A percentile compares a stretch with the other conserved stretches of the same genome.
These are phyloP conservation scores for Atlantisia rogersi DNA, from an alignment of 2,113 vertebrate genomes.

Conservation along the genomic window DNA sequence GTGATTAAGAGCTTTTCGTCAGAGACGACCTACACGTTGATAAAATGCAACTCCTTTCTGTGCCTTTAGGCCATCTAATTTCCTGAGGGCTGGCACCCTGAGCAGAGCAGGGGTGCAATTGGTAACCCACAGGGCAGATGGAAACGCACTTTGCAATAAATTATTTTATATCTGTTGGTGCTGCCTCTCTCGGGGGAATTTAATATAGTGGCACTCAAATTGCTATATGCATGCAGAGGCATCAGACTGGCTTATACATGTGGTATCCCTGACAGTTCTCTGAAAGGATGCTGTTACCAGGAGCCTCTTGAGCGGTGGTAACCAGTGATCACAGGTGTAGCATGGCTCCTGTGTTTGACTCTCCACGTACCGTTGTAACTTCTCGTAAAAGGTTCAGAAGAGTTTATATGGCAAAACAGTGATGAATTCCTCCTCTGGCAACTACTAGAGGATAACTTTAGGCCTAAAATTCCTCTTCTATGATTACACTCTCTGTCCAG, in stretches of 20 bases:
- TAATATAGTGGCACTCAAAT: slow-evolving; percentile 67
- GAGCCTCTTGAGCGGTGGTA: slow-evolving; percentile 8
- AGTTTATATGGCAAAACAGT: slow-evolving; percentile 17
- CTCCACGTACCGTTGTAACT: neutral
- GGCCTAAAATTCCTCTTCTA: slow-evolving; percentile 23
- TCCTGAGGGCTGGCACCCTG: slow-evolving; percentile 64
- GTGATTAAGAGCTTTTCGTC: slow-evolving; percentile 59
- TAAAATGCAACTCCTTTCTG: slow-evolving; percentile 27
- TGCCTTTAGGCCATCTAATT: slow-evolving; percentile 64
- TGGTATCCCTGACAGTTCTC: slow-evolving; percentile 61
- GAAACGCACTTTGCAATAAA: slow-evolving; percentile 44
- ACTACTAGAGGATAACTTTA: neutral
- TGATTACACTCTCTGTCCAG: neutral
- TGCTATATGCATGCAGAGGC: slow-evolving; percentile 65
- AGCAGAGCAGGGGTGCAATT: slow-evolving; percentile 3
- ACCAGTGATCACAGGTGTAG: slow-evolving; percentile 52
- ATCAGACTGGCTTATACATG: slow-evolving; percentile 66
- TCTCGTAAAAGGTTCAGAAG: neutral
- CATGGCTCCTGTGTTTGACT: slow-evolving; percentile 64
- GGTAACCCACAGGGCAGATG: slow-evolving; percentile 44
- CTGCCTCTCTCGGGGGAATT: slow-evolving; percentile 70
- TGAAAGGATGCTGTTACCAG: slow-evolving; percentile 33
- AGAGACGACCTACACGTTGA: slow-evolving; percentile 34
- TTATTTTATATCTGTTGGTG: slow-evolving; percentile 53
- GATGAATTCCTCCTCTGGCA: slow-evolving; percentile 9